Evolutionary conservation across 2,888 invertebrate species (phyloP).

Genomic region (Acholoe squamosa): DNA sequence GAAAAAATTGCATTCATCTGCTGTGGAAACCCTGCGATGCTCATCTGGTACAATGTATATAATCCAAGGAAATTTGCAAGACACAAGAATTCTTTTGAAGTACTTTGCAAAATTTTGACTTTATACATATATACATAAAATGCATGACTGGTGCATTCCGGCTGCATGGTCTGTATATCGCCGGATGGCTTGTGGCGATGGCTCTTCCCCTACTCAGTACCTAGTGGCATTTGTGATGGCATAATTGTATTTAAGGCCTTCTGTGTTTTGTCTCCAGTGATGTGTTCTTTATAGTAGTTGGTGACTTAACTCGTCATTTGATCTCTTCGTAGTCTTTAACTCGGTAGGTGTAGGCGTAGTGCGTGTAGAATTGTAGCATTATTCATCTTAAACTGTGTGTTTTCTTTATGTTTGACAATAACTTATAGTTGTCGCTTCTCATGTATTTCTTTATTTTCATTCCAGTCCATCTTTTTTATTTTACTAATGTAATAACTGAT

Average conservation of each 20-base stretch:
- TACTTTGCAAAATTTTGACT: neutral
- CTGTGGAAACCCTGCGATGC: too few species aligned
- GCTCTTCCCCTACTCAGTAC: constrained; percentile 6
- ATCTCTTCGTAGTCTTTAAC: neutral
- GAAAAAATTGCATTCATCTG: too few species aligned
- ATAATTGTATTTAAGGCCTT: constrained; percentile 13
- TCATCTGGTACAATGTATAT: too few species aligned
- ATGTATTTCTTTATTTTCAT: neutral
- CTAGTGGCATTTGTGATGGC: neutral
- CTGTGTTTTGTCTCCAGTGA: neutral
- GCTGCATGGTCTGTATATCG: constrained; percentile 15
- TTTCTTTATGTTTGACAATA: neutral
- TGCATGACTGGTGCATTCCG: constrained; percentile 12
- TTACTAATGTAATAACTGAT: neutral
- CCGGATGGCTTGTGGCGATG: constrained; percentile 17
- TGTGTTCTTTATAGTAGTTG: neutral
- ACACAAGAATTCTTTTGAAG: neutral
- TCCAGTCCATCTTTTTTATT: neutral
- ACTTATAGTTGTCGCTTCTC: neutral
- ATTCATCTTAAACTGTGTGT: neutral
- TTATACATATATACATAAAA: neutral
- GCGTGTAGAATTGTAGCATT: neutral
- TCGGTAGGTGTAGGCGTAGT: neutral
- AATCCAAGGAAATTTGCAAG: too few species aligned
- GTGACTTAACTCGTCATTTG: neutral